A percentile compares a stretch with the other conserved stretches of the same genome.
phyloP scores from a whole-genome alignment of 2,797 vertebrate genomes.

The Enteromius afrohamiltoni region DNA sequence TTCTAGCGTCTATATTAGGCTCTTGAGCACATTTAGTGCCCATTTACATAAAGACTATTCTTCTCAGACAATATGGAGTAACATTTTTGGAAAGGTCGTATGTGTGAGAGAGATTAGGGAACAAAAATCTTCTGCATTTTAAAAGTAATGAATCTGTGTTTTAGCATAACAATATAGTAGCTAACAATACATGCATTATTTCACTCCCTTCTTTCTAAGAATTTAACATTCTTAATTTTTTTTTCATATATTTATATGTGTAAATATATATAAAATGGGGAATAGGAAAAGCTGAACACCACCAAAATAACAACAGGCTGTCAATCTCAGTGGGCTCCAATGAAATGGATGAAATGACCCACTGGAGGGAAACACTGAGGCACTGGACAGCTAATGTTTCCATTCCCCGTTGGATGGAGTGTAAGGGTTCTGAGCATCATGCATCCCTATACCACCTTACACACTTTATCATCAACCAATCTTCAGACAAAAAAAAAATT shows the following conservation, averaged over 20 bases:
- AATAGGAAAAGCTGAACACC: not conserved
- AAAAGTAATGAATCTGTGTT: conserved; percentile 2
- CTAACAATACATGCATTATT: conserved; percentile 45
- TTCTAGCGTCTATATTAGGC: conserved; percentile 9
- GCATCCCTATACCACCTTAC: conserved; percentile 17
- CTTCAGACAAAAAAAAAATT: not conserved
- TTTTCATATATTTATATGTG: not conserved
- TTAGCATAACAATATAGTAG: conserved; percentile 31
- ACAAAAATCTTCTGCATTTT: conserved; percentile 6
- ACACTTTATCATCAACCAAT: conserved; percentile 24
- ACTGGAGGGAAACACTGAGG: conserved; percentile 1
- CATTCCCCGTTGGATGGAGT: not conserved
- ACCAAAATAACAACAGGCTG: conserved; percentile 32
- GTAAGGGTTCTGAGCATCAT: conserved; percentile 18
- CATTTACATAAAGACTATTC: conserved; percentile 21
- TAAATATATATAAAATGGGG: not conserved
- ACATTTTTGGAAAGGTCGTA: conserved; percentile 10
- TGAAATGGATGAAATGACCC: not conserved
- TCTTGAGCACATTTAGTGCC: conserved; percentile 8
- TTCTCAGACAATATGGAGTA: conserved; percentile 22
- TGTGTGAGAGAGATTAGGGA: not conserved
- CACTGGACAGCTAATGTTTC: not conserved
- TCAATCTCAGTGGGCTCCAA: conserved; percentile 23
- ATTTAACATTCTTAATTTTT: not conserved
- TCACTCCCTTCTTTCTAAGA: conserved; percentile 19